A percentile compares a stretch with the other conserved stretches of the same genome.
phyloP scores from a whole-genome alignment of 2,888 invertebrate species.

The Muscina levida region DNA sequence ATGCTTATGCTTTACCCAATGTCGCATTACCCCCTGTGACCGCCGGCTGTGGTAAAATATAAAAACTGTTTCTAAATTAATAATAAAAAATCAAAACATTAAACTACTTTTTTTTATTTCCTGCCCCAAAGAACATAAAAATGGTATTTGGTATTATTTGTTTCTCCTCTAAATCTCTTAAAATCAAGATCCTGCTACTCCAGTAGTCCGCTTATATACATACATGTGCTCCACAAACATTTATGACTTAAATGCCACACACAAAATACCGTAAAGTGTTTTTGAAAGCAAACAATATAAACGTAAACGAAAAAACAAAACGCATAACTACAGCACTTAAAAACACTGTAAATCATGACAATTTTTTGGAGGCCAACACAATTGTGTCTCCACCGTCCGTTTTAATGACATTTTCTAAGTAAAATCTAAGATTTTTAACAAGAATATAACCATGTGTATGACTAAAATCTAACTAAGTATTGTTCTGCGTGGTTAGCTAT shows the following conservation, averaged over 20 bases:
- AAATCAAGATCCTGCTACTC: conserved; percentile 28
- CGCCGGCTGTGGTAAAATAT: not conserved
- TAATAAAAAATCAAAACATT: conserved; percentile 39
- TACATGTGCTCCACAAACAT: too few species aligned
- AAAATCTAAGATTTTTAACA: conserved; percentile 19
- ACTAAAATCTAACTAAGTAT: not conserved
- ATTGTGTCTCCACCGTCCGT: conserved; percentile 2
- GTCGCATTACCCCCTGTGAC: conserved; percentile 11
- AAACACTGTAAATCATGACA: conserved; percentile 33
- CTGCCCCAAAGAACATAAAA: conserved; percentile 4
- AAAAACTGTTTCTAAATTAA: conserved; percentile 41
- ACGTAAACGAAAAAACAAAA: conserved; percentile 8
- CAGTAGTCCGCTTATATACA: conserved; percentile 8
- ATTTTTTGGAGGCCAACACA: conserved; percentile 21
- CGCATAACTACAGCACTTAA: conserved; percentile 15
- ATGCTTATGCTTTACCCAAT: too few species aligned
- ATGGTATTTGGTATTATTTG: too few species aligned
- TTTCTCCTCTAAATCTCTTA: not conserved
- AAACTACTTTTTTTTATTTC: conserved; percentile 28
- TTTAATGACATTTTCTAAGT: conserved; percentile 19
- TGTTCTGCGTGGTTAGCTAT: too few species aligned
- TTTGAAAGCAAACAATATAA: conserved; percentile 17
- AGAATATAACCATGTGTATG: too few species aligned
- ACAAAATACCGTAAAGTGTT: conserved; percentile 26
- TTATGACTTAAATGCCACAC: too few species aligned